Percentiles rank a stretch among this genome's conserved stretches.
Conservation (phyloP, 2,113 vertebrate species). For the Leuciscus idus region DNA sequence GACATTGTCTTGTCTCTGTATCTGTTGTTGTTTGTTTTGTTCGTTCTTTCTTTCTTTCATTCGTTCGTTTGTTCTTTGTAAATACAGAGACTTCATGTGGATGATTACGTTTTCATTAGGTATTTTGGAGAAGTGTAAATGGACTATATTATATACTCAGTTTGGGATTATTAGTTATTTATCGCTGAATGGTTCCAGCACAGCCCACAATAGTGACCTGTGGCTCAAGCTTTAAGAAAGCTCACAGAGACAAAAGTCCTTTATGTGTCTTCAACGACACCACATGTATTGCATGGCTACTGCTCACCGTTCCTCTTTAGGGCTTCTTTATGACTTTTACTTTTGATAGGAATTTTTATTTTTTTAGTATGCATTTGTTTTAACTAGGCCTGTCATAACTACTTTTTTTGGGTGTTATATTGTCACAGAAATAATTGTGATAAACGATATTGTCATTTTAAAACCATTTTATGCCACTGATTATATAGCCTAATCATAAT, state of each 20-base stretch:
- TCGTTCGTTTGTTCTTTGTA: not conserved
- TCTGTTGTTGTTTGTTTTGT: constrained; percentile 18
- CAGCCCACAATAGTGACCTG: not conserved
- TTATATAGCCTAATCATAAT: too few relatives aligned
- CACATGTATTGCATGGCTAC: not conserved
- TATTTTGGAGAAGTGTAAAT: not conserved
- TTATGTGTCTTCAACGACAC: constrained; percentile 18
- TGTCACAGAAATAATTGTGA: too few relatives aligned
- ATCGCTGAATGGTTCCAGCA: constrained; percentile 28
- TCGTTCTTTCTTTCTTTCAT: not conserved
- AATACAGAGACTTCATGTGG: not conserved
- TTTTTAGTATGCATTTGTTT: not conserved
- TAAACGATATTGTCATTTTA: too few relatives aligned
- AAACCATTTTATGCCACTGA: too few relatives aligned
- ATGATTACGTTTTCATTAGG: constrained; percentile 31
- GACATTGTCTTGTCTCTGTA: not conserved
- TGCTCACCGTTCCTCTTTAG: not conserved
- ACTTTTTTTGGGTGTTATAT: too few relatives aligned
- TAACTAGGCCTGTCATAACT: too few relatives aligned
- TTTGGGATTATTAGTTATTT: constrained; percentile 24
- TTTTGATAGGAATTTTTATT: not conserved
- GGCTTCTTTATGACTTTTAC: not conserved
- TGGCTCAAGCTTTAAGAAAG: not conserved
- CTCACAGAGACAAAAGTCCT: constrained; percentile 12
- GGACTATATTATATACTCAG: not conserved